Conservation (phyloP, 1,140 invertebrate species). For the Pinna nobilis region DNA sequence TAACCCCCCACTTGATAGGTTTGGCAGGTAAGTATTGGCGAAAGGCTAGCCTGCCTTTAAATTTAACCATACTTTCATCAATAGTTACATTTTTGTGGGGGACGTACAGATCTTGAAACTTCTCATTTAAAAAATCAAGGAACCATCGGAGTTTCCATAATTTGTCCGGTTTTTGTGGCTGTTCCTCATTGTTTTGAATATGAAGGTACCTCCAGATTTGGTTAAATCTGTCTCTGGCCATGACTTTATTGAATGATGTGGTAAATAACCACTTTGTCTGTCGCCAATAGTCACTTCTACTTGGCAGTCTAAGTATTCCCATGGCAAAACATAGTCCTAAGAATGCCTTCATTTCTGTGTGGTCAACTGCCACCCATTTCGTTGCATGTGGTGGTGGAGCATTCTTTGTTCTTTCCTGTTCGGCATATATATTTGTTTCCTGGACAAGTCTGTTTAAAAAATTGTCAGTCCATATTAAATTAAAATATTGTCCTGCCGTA, state of each 20-base stretch:
- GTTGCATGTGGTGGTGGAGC: not conserved
- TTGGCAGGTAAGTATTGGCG: constrained; percentile 76
- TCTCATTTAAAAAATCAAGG: constrained; percentile 1
- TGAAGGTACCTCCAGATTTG: constrained; percentile 18
- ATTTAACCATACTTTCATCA: constrained; percentile 66
- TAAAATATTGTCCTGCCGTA: not conserved
- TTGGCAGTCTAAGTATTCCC: constrained; percentile 6
- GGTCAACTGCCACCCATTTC: constrained; percentile 8
- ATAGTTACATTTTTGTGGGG: constrained; percentile 33
- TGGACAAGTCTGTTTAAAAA: not conserved
- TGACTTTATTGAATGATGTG: not conserved
- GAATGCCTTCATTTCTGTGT: not conserved
- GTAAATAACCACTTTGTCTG: constrained; percentile 3
- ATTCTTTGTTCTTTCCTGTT: constrained; percentile 6
- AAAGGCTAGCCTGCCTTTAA: constrained; percentile 58
- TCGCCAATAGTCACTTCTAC: constrained; percentile 5
- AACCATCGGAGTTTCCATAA: not conserved
- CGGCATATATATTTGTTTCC: not conserved
- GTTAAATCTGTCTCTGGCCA: no score
- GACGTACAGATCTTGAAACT: not conserved
- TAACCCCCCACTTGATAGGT: constrained; percentile 75
- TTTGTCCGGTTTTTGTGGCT: not conserved
- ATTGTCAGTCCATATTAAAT: not conserved
- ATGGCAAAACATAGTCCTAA: constrained; percentile 26
- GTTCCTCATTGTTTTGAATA: constrained; percentile 1